Evolutionary conservation across 30 jellyfish, hydroid and myxozoan genomes (phyloP).

Genomic region (Euphysa ruthae): DNA sequence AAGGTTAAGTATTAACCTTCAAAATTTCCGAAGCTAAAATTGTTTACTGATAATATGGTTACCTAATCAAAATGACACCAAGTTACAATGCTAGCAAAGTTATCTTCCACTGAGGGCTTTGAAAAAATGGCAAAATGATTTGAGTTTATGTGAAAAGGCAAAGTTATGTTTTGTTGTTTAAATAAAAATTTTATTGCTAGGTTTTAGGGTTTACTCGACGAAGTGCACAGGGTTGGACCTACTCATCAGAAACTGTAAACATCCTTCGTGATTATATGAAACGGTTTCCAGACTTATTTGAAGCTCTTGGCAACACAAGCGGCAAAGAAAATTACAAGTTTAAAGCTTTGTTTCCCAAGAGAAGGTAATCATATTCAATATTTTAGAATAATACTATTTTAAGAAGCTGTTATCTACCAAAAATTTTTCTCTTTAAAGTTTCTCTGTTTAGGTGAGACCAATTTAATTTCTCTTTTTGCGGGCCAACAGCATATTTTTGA

Average conservation of each 20-base stretch:
- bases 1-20: too few species aligned
- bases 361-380: conserved; percentile 16
- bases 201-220: conserved; percentile 85
- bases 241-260: conserved; percentile 55
- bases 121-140: too few species aligned
- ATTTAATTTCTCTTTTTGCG: too few species aligned
- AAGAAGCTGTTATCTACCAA: neutral
- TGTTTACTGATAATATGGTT: too few species aligned
- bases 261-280: conserved; percentile 51
- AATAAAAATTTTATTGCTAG: conserved; percentile 14
- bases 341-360: conserved; percentile 48
- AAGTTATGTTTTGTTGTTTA: neutral
- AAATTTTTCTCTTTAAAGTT: too few species aligned
- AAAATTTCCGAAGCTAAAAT: too few species aligned
- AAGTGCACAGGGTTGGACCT: conserved; percentile 61
- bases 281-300: conserved; percentile 58
- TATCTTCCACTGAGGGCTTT: too few species aligned
- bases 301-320: conserved; percentile 29
- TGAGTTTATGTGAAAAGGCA: neutral
- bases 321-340: conserved; percentile 43
- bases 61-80: too few species aligned
- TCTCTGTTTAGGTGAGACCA: too few species aligned
- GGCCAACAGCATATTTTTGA: too few species aligned
- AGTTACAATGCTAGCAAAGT: too few species aligned
- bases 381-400: neutral